A percentile compares a stretch with the other conserved stretches of the same genome.
Conservation (phyloP, 1,140 invertebrate genomes). For the Cylas formicarius region DNA sequence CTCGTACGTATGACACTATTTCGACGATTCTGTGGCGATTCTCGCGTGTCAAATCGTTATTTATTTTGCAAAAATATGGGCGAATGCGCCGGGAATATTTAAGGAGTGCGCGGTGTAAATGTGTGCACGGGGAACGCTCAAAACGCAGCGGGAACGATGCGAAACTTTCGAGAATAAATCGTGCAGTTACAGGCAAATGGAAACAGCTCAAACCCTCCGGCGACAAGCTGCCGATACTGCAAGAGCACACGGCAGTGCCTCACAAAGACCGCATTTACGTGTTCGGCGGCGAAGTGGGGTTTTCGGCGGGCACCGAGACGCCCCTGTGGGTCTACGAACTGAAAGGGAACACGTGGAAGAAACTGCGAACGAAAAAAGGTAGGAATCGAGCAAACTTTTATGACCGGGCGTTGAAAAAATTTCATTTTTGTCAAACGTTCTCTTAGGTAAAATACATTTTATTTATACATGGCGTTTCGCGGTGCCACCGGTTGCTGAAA, state of each 20-base stretch:
- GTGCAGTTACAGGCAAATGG: constrained; percentile 61
- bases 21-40: too few species aligned
- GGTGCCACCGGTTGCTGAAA: too few species aligned
- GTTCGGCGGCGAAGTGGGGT: constrained; percentile 82
- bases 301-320: constrained; percentile 70
- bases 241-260: constrained; percentile 79
- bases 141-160: too few species aligned
- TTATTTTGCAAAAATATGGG: too few species aligned
- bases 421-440: too few species aligned
- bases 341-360: constrained; percentile 62
- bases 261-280: constrained; percentile 71
- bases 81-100: neutral
- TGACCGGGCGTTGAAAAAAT: neutral
- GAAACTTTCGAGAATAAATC: constrained; percentile 1
- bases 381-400: neutral
- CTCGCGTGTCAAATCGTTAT: too few species aligned
- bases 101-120: too few species aligned
- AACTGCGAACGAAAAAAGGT: constrained; percentile 51
- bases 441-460: too few species aligned
- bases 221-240: constrained; percentile 67
- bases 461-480: too few species aligned
- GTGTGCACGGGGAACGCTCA: too few species aligned
- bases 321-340: constrained; percentile 84
- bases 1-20: too few species aligned
- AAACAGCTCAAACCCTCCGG: constrained; percentile 61